Evolutionary conservation across 1,140 invertebrate genomes (phyloP).

Genomic region (Pseudomyrmex dendroicus): DNA sequence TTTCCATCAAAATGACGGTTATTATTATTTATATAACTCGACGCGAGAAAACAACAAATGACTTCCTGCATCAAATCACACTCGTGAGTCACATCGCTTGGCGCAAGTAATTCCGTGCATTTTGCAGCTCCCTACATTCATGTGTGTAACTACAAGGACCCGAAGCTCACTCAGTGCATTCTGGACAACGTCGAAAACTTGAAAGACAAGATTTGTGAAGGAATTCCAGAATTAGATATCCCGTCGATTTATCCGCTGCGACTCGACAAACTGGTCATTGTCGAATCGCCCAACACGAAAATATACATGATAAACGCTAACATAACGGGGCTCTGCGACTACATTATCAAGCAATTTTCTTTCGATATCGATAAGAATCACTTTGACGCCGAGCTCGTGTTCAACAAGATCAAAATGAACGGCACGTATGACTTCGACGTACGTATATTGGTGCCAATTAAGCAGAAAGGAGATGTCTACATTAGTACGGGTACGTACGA

Average conservation of each 20-base stretch:
- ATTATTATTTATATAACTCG: too few species aligned
- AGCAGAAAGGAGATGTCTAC: conserved; percentile 74
- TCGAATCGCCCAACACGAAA: conserved; percentile 81
- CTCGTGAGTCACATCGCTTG: too few species aligned
- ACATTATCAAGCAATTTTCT: conserved; percentile 83
- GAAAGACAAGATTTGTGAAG: conserved; percentile 84
- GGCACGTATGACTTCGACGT: conserved; percentile 87
- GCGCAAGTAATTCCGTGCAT: too few species aligned
- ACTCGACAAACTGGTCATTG: conserved; percentile 84
- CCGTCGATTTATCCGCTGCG: conserved; percentile 87
- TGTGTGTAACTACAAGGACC: conserved; percentile 87
- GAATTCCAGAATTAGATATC: conserved; percentile 88
- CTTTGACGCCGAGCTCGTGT: conserved; percentile 81
- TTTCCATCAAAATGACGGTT: too few species aligned
- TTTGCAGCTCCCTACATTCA: conserved; percentile 88
- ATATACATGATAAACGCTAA: conserved; percentile 85
- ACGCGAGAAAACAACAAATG: too few species aligned
- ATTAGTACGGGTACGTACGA: conserved; percentile 35
- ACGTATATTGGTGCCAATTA: conserved; percentile 83
- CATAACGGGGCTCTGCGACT: conserved; percentile 85
- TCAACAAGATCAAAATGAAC: conserved; percentile 85
- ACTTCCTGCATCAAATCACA: too few species aligned
- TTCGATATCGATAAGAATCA: conserved; percentile 85
- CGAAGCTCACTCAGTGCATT: conserved; percentile 87
- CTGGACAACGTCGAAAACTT: conserved; percentile 85